Conservation (phyloP, 2,888 invertebrate genomes). For the Formica aserva region DNA sequence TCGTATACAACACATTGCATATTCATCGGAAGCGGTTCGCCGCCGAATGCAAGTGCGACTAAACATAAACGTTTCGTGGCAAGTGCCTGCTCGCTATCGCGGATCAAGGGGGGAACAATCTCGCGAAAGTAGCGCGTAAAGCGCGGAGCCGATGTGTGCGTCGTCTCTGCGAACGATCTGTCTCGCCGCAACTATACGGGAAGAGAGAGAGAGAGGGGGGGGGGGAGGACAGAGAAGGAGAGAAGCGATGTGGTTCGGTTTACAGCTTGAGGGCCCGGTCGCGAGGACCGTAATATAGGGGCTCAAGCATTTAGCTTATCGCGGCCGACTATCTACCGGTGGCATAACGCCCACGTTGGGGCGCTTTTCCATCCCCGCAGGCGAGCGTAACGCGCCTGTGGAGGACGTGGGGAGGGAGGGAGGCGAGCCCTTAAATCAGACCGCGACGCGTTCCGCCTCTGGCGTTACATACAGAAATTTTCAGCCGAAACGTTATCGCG, state of each 20-base stretch:
- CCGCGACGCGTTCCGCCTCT: slow-evolving; percentile 77
- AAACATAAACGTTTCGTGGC: background rate
- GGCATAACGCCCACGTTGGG: slow-evolving; percentile 79
- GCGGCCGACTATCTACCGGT: slow-evolving; percentile 80
- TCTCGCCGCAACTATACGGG: slow-evolving; percentile 52
- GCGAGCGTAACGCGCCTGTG: slow-evolving; percentile 58
- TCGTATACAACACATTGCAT: background rate
- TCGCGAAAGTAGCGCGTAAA: slow-evolving; percentile 52
- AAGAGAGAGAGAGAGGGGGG: background rate
- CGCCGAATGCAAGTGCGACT: background rate
- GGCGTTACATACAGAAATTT: slow-evolving; percentile 79
- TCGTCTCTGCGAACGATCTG: slow-evolving; percentile 57
- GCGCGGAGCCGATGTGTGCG: slow-evolving; percentile 20
- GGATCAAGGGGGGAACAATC: slow-evolving; percentile 44
- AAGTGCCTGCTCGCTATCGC: slow-evolving; percentile 30
- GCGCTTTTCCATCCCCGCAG: slow-evolving; percentile 76
- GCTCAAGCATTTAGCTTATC: slow-evolving; percentile 84
- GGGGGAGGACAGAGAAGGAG: slow-evolving; percentile 11
- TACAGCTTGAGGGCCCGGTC: slow-evolving; percentile 66
- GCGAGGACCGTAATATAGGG: slow-evolving; percentile 75
- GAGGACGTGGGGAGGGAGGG: slow-evolving; percentile 4
- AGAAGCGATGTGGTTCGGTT: slow-evolving; percentile 60
- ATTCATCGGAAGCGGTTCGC: background rate
- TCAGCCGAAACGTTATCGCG: slow-evolving; percentile 81
- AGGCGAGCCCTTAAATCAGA: slow-evolving; percentile 82